A percentile compares a stretch with the other conserved stretches of the same genome.
These are phyloP conservation scores for Muscidifurax raptorellus DNA, from an alignment of 1,140 invertebrate genomes.

Conservation along the genomic window DNA sequence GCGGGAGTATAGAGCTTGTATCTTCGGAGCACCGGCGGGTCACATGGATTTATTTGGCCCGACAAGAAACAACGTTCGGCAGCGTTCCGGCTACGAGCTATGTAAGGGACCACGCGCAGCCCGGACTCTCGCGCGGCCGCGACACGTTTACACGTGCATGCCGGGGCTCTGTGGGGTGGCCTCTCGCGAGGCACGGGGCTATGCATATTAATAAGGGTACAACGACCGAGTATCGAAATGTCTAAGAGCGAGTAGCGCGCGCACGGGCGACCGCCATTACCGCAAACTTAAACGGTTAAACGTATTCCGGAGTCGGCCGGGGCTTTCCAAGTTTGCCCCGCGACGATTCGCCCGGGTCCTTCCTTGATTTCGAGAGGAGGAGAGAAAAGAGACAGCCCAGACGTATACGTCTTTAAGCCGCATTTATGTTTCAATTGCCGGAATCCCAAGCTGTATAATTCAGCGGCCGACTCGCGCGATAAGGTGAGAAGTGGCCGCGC, in stretches of 20 bases:
- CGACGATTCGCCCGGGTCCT: neutral
- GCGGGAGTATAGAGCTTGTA: neutral
- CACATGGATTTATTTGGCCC: constrained; percentile 41
- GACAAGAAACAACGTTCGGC: constrained; percentile 40
- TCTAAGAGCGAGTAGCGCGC: neutral
- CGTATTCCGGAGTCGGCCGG: constrained; percentile 19
- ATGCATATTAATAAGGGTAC: constrained; percentile 50
- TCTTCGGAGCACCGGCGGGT: neutral
- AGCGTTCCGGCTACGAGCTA: neutral
- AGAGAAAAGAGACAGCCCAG: neutral
- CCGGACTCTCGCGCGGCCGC: no score
- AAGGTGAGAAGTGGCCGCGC: neutral
- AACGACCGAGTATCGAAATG: constrained; percentile 39
- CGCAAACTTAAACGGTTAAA: constrained; percentile 45
- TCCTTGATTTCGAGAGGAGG: neutral
- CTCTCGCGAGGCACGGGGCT: neutral
- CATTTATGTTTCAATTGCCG: constrained; percentile 40
- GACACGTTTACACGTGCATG: neutral
- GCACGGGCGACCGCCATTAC: constrained; percentile 35
- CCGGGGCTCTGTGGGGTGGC: neutral
- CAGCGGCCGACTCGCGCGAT: neutral
- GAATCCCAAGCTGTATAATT: constrained; percentile 20
- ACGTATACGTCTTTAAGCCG: constrained; percentile 11
- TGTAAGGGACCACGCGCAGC: neutral
- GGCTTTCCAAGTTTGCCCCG: neutral